A percentile compares a stretch with the other conserved stretches of the same genome.
phyloP scores from a whole-genome alignment of 1,140 invertebrate genomes.

The Diabrotica undecimpunctata region DNA sequence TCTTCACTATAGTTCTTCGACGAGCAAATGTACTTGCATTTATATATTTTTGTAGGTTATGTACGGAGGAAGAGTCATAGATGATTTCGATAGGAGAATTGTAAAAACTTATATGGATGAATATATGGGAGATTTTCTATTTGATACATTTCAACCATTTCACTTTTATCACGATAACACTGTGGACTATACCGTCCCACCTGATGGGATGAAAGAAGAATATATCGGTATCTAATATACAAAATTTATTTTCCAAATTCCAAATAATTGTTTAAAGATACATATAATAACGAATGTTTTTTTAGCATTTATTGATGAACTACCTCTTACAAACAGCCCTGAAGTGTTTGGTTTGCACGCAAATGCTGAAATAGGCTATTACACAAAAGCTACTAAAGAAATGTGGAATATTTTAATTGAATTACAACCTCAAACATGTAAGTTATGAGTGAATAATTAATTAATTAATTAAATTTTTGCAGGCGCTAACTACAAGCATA shows the following conservation, averaged over 20 bases:
- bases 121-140: constrained; percentile 90
- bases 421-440: constrained; percentile 82
- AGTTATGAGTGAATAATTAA: constrained; percentile 15
- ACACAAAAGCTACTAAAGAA: constrained; percentile 75
- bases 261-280: constrained; percentile 52
- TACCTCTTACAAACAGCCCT: constrained; percentile 73
- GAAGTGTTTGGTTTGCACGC: constrained; percentile 87
- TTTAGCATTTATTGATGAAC: constrained; percentile 63
- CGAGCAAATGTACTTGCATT: background rate
- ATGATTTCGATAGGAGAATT: constrained; percentile 81
- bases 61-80: constrained; percentile 89
- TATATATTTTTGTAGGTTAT: constrained; percentile 56
- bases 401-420: constrained; percentile 83
- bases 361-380: constrained; percentile 91
- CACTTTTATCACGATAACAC: constrained; percentile 76
- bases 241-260: too few relatives aligned
- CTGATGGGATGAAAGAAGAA: constrained; percentile 62
- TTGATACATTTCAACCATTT: constrained; percentile 84
- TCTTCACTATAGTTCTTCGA: too few relatives aligned
- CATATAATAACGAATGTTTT: constrained; percentile 60
- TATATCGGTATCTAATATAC: constrained; percentile 58
- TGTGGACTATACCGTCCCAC: constrained; percentile 77
- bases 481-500: too few relatives aligned
- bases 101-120: constrained; percentile 87
- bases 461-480: background rate